A percentile compares a stretch with the other conserved stretches of the same genome.
phyloP scores from a whole-genome alignment of 2,113 vertebrate genomes.

The Calidris pugnax region DNA sequence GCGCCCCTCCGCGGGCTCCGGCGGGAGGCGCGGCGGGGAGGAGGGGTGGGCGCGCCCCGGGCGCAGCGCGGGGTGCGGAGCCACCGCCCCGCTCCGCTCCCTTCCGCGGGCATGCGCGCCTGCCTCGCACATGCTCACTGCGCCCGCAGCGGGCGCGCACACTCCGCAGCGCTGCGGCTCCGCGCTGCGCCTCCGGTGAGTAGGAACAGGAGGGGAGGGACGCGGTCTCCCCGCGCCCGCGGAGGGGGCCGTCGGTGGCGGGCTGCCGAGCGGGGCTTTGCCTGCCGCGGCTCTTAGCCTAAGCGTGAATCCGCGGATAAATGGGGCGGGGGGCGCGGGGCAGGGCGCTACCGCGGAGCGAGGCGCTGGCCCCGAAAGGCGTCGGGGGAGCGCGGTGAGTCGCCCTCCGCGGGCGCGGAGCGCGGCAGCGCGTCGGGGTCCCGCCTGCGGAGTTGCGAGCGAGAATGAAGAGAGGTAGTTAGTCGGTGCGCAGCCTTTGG shows the following conservation, averaged over 20 bases:
- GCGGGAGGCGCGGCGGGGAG: neutral
- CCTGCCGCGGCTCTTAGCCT: neutral
- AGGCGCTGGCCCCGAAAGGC: neutral
- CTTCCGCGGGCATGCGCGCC: conserved; percentile 41
- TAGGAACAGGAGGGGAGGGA: neutral
- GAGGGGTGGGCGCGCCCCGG: neutral
- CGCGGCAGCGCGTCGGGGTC: neutral
- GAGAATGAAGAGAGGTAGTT: fast-evolving
- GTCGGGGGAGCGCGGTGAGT: neutral
- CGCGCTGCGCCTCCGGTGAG: conserved; percentile 33
- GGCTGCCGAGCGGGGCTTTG: neutral
- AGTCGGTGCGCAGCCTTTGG: neutral
- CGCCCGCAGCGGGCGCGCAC: conserved; percentile 29
- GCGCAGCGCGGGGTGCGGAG: conserved; percentile 19
- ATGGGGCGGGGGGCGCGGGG: neutral
- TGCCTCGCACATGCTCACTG: conserved; percentile 47
- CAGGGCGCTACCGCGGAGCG: neutral
- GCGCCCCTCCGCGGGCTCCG: neutral
- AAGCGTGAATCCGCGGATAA: neutral
- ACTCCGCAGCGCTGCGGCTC: neutral
- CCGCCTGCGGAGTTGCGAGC: neutral
- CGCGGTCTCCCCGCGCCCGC: neutral
- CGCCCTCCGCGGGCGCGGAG: neutral
- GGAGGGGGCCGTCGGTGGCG: neutral
- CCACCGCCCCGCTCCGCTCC: neutral